phyloP scores from a whole-genome alignment of 2,888 invertebrate genomes.

The Rotaria sp. region DNA sequence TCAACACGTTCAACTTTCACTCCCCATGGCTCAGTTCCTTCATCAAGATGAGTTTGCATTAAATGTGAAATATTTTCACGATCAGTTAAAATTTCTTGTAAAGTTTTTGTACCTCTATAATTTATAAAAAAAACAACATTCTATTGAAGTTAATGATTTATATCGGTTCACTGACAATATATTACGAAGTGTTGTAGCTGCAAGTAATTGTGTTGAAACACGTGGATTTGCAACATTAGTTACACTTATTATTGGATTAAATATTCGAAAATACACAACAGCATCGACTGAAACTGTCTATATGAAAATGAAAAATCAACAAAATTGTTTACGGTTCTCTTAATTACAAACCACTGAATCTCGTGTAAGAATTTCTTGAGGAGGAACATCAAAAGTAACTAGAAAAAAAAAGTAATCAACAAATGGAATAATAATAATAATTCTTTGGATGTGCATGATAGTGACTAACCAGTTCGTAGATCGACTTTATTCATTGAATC shows the following conservation, averaged over 20 bases:
- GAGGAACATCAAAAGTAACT: slow-evolving; percentile 44
- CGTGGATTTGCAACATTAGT: slow-evolving; percentile 51
- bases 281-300: slow-evolving; percentile 52
- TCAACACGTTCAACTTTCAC: slow-evolving; percentile 41
- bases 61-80: slow-evolving; percentile 36
- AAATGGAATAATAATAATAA: background rate
- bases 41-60: slow-evolving; percentile 33
- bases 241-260: slow-evolving; percentile 50
- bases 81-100: slow-evolving; percentile 40
- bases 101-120: slow-evolving; percentile 42
- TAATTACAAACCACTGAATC: slow-evolving; percentile 47
- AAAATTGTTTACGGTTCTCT: background rate
- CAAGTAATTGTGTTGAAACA: slow-evolving; percentile 49
- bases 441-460: too few relatives aligned
- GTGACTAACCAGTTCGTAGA: slow-evolving; percentile 41
- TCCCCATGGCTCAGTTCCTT: slow-evolving; percentile 37
- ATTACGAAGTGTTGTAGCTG: slow-evolving; percentile 52
- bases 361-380: slow-evolving; percentile 45
- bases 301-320: slow-evolving; percentile 31
- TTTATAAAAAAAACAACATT: background rate
- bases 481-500: slow-evolving; percentile 42
- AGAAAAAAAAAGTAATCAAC: background rate
- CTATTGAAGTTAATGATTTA: background rate
- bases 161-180: slow-evolving; percentile 42
- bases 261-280: slow-evolving; percentile 51